phyloP scores from a whole-genome alignment of 2,888 invertebrate genomes.

The Spisula solida region DNA sequence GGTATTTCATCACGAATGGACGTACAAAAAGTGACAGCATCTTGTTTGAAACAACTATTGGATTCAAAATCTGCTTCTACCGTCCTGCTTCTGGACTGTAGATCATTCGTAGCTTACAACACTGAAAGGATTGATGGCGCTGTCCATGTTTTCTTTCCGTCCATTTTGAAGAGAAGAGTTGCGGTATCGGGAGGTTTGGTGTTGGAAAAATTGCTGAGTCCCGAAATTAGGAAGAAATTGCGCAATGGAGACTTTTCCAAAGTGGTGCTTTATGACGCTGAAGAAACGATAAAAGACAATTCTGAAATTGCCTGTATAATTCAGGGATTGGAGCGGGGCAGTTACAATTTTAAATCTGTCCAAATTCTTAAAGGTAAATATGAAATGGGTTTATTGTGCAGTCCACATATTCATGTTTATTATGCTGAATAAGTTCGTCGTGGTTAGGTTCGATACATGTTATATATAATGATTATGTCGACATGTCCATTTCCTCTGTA shows the following conservation, averaged over 20 bases:
- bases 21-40: slow-evolving; percentile 29
- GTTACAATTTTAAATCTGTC: slow-evolving; percentile 64
- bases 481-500: too few species aligned
- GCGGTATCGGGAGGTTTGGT: slow-evolving; percentile 64
- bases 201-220: slow-evolving; percentile 68
- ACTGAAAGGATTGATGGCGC: slow-evolving; percentile 79
- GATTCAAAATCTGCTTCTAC: slow-evolving; percentile 22
- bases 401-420: not conserved
- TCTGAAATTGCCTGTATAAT: slow-evolving; percentile 75
- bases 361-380: slow-evolving; percentile 68
- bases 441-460: too few species aligned
- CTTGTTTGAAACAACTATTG: slow-evolving; percentile 26
- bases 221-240: slow-evolving; percentile 69
- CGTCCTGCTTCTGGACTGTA: slow-evolving; percentile 79
- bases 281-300: slow-evolving; percentile 55
- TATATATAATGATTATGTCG: not conserved
- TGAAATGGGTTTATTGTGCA: too few species aligned
- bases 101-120: slow-evolving; percentile 82
- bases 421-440: too few species aligned
- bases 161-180: slow-evolving; percentile 80
- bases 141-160: slow-evolving; percentile 83
- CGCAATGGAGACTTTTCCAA: slow-evolving; percentile 70
- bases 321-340: slow-evolving; percentile 73
- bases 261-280: slow-evolving; percentile 78
- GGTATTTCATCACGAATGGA: not conserved